Evolutionary conservation across 2,797 vertebrate species (phyloP).

Genomic region (Masticophis lateralis): DNA sequence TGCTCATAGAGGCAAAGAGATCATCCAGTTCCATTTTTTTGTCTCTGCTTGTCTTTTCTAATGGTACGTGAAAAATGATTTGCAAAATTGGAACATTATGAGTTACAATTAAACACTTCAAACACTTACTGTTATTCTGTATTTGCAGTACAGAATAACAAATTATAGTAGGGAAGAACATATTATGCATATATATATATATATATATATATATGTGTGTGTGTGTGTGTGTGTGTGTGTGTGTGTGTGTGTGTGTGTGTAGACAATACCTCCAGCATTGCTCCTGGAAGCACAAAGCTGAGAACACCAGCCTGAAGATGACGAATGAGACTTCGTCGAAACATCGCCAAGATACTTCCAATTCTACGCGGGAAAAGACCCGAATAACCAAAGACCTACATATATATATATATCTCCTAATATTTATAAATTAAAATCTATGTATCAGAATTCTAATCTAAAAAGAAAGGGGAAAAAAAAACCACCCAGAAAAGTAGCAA

Average conservation of each 20-base stretch:
- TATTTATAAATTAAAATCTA: not conserved
- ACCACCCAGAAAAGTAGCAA: not conserved
- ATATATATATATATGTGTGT: no score
- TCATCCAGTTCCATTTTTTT: not conserved
- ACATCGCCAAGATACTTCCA: no score
- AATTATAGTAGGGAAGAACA: not conserved
- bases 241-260: no score
- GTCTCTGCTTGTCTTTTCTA: not conserved
- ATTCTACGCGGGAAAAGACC: no score
- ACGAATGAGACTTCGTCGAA: no score
- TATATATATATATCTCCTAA: not conserved
- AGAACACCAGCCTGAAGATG: no score
- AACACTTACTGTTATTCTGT: no score
- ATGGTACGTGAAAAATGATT: not conserved
- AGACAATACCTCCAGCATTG: no score
- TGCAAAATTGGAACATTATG: not conserved
- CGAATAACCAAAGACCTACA: no score
- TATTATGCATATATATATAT: not conserved
- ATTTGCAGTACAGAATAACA: not conserved
- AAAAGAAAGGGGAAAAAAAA: not conserved
- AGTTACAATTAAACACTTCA: not conserved
- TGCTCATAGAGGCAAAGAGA: not conserved
- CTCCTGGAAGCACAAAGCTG: no score
- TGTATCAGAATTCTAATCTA: not conserved
- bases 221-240: no score